Percentiles rank a stretch among this genome's conserved stretches.
Evolutionary conservation across 2,888 invertebrate species (phyloP).

Genomic region (Callimorpha dominula): DNA sequence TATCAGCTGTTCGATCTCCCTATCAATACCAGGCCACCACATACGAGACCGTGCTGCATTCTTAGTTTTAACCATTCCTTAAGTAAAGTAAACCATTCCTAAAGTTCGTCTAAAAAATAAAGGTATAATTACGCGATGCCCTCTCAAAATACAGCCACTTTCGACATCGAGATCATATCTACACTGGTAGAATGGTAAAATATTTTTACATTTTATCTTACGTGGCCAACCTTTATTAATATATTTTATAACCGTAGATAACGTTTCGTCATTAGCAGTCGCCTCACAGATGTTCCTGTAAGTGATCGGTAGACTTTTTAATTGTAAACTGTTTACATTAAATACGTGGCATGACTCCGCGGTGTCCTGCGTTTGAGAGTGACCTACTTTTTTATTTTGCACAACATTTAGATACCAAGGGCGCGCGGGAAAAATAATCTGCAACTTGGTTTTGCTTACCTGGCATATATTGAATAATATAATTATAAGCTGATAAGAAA

Average conservation of each 20-base stretch:
- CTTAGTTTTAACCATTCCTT: not conserved
- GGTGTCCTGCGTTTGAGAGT: too few relatives aligned
- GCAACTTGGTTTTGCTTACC: not conserved
- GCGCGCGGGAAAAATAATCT: not conserved
- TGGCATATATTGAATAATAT: not conserved
- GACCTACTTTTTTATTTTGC: too few relatives aligned
- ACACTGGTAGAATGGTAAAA: not conserved
- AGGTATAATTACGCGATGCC: not conserved
- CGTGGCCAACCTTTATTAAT: not conserved
- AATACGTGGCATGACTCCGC: not conserved
- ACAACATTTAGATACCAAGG: not conserved
- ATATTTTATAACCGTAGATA: not conserved
- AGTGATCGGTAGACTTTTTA: too few relatives aligned
- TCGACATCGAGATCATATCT: not conserved
- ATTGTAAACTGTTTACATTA: not conserved
- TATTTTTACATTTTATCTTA: not conserved
- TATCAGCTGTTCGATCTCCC: not conserved
- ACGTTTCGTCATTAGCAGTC: not conserved
- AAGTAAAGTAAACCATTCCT: too few relatives aligned
- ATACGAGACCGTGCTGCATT: not conserved
- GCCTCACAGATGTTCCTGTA: not conserved
- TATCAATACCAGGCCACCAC: not conserved
- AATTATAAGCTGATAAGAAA: not conserved
- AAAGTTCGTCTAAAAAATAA: not conserved
- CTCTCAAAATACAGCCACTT: not conserved